phyloP scores from a whole-genome alignment of 2,797 vertebrate species.

The Schizothorax lantsangensis region DNA sequence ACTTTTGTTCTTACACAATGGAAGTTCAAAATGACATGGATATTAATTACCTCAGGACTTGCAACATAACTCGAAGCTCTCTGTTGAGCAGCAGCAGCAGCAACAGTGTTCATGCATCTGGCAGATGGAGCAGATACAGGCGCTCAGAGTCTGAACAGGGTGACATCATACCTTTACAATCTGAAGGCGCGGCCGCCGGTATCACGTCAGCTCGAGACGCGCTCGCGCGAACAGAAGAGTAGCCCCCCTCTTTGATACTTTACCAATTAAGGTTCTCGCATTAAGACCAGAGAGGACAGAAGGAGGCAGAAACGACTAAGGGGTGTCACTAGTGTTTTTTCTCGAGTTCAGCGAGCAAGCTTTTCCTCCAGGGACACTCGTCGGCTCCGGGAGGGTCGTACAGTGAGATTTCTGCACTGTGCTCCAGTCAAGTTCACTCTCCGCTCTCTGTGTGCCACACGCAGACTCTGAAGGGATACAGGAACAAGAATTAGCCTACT shows the following conservation, averaged over 20 bases:
- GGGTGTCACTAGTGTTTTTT: conserved; percentile 69
- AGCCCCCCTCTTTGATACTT: conserved; percentile 73
- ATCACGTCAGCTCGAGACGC: conserved; percentile 75
- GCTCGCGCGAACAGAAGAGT: conserved; percentile 51
- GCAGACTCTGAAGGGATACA: conserved; percentile 36
- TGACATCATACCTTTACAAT: conserved; percentile 82
- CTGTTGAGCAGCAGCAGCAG: background rate
- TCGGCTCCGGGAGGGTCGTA: conserved; percentile 71
- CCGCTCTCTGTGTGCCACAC: conserved; percentile 49
- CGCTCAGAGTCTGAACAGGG: conserved; percentile 45
- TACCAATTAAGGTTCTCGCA: conserved; percentile 86
- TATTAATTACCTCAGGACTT: background rate
- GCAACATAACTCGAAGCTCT: conserved; percentile 1
- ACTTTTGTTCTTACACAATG: background rate
- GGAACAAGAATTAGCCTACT: conserved; percentile 50
- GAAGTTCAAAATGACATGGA: background rate
- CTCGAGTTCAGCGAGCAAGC: conserved; percentile 63
- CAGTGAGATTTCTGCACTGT: conserved; percentile 55
- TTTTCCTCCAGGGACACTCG: conserved; percentile 68
- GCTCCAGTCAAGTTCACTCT: conserved; percentile 41
- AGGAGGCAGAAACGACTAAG: conserved; percentile 69
- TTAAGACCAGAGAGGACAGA: conserved; percentile 58
- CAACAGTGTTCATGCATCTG: conserved; percentile 28
- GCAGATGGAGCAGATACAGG: conserved; percentile 52
- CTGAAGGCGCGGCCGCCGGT: conserved; percentile 77